Percentiles rank a stretch among this genome's conserved stretches.
Evolutionary conservation across 2,888 invertebrate genomes (phyloP).

Genomic region (Eudasyphora cyanicolor): DNA sequence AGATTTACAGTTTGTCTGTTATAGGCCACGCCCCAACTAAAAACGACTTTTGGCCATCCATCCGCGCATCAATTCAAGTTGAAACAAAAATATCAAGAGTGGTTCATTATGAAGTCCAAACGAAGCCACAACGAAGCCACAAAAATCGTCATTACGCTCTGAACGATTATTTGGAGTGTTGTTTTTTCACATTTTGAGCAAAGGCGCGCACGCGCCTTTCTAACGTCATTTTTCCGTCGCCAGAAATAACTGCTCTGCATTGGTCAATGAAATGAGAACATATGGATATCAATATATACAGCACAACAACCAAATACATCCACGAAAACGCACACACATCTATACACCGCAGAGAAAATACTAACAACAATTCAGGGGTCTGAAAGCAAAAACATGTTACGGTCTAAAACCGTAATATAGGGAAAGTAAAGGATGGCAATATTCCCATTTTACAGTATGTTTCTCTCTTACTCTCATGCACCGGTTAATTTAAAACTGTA

Average conservation of each 20-base stretch:
- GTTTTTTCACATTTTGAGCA: not conserved
- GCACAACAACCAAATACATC: slow-evolving; percentile 27
- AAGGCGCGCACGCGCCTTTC: too few relatives aligned
- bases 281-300: slow-evolving; percentile 42
- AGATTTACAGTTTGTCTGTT: not conserved
- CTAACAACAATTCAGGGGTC: not conserved
- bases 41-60: not conserved
- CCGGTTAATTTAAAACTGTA: not conserved
- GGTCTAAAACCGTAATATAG: slow-evolving; percentile 6
- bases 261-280: slow-evolving; percentile 78
- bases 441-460: not conserved
- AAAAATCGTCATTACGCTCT: not conserved
- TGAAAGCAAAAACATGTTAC: slow-evolving; percentile 45
- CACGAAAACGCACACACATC: too few relatives aligned
- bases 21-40: not conserved
- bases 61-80: not conserved
- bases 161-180: not conserved
- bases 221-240: slow-evolving; percentile 55
- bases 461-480: not conserved
- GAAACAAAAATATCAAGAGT: too few relatives aligned
- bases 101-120: not conserved
- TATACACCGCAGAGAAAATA: not conserved
- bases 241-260: slow-evolving; percentile 73
- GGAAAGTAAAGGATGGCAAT: not conserved
- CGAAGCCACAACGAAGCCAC: not conserved